phyloP scores from a whole-genome alignment of 2,888 invertebrate genomes.

The Xanthia togata region DNA sequence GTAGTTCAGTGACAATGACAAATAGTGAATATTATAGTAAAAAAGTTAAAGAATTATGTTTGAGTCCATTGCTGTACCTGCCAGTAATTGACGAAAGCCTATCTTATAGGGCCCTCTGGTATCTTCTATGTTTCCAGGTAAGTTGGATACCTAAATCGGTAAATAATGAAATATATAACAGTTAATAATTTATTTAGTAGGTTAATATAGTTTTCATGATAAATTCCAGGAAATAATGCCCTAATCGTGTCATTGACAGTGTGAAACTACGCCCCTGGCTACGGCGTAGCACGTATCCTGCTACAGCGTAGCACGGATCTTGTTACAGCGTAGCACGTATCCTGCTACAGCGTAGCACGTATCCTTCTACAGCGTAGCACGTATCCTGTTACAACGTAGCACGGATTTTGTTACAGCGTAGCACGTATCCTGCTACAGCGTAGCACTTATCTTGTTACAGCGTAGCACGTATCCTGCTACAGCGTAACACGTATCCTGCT shows the following conservation, averaged over 20 bases:
- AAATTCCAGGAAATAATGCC: not conserved
- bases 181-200: not conserved
- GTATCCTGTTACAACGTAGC: conserved; percentile 17
- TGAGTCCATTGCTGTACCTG: conserved; percentile 34
- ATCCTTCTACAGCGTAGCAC: conserved; percentile 14
- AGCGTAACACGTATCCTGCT: not conserved
- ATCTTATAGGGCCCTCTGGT: conserved; percentile 46
- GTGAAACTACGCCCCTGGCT: not conserved
- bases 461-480: not conserved
- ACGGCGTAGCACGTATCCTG: conserved; percentile 16
- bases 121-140: conserved; percentile 49
- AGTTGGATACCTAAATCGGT: conserved; percentile 12
- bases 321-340: conserved; percentile 10
- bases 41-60: conserved; percentile 30
- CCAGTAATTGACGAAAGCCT: conserved; percentile 47
- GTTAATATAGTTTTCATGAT: not conserved
- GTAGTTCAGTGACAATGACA: conserved; percentile 39
- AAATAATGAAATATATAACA: not conserved
- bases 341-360: too few relatives aligned
- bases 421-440: conserved; percentile 6
- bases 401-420: conserved; percentile 4
- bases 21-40: conserved; percentile 26
- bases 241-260: not conserved
- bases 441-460: conserved; percentile 3
- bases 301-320: conserved; percentile 12